Evolutionary conservation across 2,797 vertebrate genomes (phyloP), one percentile per base, ranked within the genome.

Genomic region (Cyprinodon diabolis): DNA sequence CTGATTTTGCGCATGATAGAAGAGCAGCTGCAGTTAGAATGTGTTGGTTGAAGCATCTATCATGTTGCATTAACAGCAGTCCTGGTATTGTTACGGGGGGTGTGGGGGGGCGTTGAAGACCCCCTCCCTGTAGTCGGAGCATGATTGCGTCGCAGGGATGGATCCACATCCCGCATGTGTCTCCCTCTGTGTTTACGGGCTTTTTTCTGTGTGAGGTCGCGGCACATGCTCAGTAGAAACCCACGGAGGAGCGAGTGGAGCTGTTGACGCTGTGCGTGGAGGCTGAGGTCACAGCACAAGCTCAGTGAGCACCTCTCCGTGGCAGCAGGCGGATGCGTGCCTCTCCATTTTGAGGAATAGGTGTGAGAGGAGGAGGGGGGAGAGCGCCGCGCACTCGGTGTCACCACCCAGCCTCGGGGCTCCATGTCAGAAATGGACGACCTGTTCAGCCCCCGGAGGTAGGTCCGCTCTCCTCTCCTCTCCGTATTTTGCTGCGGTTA

Each of bases 271-370:
- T 91, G 95, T 96, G 95, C 96, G 96, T 95, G 96, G 94, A 92
- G 95, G 95, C 97, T 97, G 96, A 98, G 98, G 97, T 99, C 98
- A 98, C 92, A 96, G 96, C 97, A 97, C 96, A 95, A 96, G 96
- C 96, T 97, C 96, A 94, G 96, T 96, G 96, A 86, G 93, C 69
- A 93, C 95, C 96, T 94, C 96, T 91, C 89, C 78, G 75, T 92
- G 94, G 96, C 93, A 65, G 62, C 40, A 40, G 40, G 40, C 93
- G 96, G 86, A 96, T 95, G 96, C 96, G 95, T 93, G 96, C 90
- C 94, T 97, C 97, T 98, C 98, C 98, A 98, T 99, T 98, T 99
- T 99, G 97, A 96, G 89, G 86, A 90, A 94, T 92, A 95, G 95
- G 95, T 93, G 93, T 91, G 90, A 87, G 86, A 79, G 79, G 15